Base-by-base conservation (phyloP, 2,888 invertebrate genomes). In the Hirtodrosophila confusa region DNA sequence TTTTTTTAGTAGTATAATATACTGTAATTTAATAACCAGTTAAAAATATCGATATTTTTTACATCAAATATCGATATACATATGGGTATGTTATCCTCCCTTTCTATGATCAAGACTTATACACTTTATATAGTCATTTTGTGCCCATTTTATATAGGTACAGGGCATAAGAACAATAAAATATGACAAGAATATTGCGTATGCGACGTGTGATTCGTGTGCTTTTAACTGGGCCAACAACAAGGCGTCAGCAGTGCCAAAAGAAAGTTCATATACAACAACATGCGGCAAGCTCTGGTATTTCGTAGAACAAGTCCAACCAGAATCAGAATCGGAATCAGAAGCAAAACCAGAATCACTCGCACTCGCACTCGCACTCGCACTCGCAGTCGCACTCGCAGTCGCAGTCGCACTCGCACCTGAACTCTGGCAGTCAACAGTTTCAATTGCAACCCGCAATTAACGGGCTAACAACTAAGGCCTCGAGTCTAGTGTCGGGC, bases 241-340 rank as follows among this genome's bases (percentile, higher is more conserved):
- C 58, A 48, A 57, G 12, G 61, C 44, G 41, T 3, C 17, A 24
- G 10, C 39, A 61, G 55, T 58, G 76, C 68, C 63, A 11, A 71
- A 85, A 85, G 82, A 85, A 78, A 85, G 78, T 66, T 62, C 40
- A 44, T 37, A 55, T 43, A 12, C 43, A 74, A 60, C 49, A 31
- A 45, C 47, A 37, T 48, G 33, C 48, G 47, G 45, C 73, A 24
- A 36, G 7, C n/a, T 9, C 1, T 31, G n/a, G 8, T 10, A 3
- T 3, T 48, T 31, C 49, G 24, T 36, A 37, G 61, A 78, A 75
- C 75, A 43, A 78, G 75, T 75, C 69, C 62, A 69, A 75, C 75
- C 69, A 63, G 74, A 65, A 64, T 45, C 23, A 4, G 23, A n/a
- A 33, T 11, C 31, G 48, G n/a, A 44, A 35, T 27, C 44, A 53